Base-by-base conservation (phyloP, 1,140 invertebrate genomes). In the Heliconius eleuchia region DNA sequence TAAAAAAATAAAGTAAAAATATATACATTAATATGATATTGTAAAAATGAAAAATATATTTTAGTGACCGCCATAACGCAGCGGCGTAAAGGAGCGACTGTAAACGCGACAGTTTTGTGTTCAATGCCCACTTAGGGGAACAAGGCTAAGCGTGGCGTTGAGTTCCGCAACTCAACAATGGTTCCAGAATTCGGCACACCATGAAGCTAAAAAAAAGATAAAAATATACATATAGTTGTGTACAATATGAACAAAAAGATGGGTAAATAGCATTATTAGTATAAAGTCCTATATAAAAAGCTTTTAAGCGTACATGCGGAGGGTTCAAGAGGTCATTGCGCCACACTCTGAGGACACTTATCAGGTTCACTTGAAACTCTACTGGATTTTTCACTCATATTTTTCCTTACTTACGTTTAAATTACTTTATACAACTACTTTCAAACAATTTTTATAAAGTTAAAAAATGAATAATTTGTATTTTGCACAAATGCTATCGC, bases 201-300 rank as follows among this genome's bases (percentile, higher is more conserved):
- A 0, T 46, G 4, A 16, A 46, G 13, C 16, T 46, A 16, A 16
- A 46, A 46, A 46, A 13, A 46, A 0, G 16, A 3, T 13, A 46
- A 16, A 46, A 5, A 46, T 19, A 19, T 19, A 9, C 85, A 84
- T 37, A 13, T 46, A 46, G 42, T 60, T 77, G 55, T 60, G 3
- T 11, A 66, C 27, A 66, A 30, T 27, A 66, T 80, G 52, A 23
- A 39, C 37, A 55, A 73, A 57, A 39, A 46, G 27, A 66, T 30
- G 5, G n/a, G 60, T 66, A 66, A 66, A 66, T 66, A 66, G 60
- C n/a, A 30, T 66, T 66, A 66, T 66, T 66, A 66, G 60, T 66
- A 30, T 66, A 30, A 66, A 66, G 60, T 66, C 27, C 60, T 66
- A 66, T 66, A 66, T 66, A 66, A 66, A 66, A 66, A 66, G 27